phyloP scores from a whole-genome alignment of 2,797 vertebrate genomes.

The Anguilla megastoma region DNA sequence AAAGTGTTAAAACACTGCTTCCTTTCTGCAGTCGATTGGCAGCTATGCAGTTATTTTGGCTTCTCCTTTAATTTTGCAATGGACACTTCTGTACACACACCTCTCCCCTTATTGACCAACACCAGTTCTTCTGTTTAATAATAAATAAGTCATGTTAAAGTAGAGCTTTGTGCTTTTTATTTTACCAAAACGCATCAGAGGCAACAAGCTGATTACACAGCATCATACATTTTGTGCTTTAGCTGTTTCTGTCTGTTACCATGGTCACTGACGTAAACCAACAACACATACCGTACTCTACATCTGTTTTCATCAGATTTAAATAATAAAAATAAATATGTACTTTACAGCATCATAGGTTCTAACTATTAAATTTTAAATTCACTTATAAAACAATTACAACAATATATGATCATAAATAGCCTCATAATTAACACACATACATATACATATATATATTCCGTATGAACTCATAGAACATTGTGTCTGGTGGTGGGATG shows the following conservation, averaged over 20 bases:
- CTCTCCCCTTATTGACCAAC: not conserved
- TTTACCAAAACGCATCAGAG: slow-evolving; percentile 76
- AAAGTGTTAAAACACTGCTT: not conserved
- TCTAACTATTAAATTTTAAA: slow-evolving; percentile 70
- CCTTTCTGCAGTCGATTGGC: not conserved
- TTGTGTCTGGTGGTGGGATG: slow-evolving; percentile 46
- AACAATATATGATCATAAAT: slow-evolving; percentile 64
- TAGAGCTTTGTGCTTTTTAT: slow-evolving; percentile 67
- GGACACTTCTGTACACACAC: not conserved
- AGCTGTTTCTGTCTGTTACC: slow-evolving; percentile 59
- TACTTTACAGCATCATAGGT: slow-evolving; percentile 60
- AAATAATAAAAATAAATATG: slow-evolving; percentile 73
- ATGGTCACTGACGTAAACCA: slow-evolving; percentile 61
- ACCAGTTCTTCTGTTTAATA: not conserved
- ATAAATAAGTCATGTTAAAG: slow-evolving; percentile 25
- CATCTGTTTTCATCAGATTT: slow-evolving; percentile 60
- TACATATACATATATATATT: slow-evolving; percentile 19
- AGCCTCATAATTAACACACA: slow-evolving; percentile 32
- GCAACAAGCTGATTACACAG: slow-evolving; percentile 74
- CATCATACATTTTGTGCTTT: slow-evolving; percentile 75
- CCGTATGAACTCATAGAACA: slow-evolving; percentile 49
- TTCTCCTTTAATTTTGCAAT: not conserved
- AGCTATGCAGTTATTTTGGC: not conserved
- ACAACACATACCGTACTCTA: slow-evolving; percentile 64
- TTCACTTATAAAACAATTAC: slow-evolving; percentile 70